These are phyloP conservation scores for Plagodis dolabraria DNA, from an alignment of 2,888 invertebrate species.

Conservation along the genomic window DNA sequence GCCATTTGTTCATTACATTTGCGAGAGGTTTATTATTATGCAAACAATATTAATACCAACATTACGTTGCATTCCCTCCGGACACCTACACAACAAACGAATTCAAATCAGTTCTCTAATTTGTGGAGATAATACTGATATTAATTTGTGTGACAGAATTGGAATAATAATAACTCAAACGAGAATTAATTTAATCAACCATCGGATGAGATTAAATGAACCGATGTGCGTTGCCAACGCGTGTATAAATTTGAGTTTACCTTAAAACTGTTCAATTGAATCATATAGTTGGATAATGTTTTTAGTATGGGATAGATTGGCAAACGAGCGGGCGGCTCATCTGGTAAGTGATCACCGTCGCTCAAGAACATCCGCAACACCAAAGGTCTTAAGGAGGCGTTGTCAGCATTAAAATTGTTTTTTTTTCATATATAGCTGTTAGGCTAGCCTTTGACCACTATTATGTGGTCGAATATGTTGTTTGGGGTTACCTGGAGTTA, in stretches of 20 bases:
- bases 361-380: too few species aligned
- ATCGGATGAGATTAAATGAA: constrained; percentile 50
- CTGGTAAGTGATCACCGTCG: too few species aligned
- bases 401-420: too few species aligned
- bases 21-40: constrained; percentile 6
- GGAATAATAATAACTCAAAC: constrained; percentile 37
- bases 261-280: constrained; percentile 48
- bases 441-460: too few species aligned
- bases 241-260: constrained; percentile 48
- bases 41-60: constrained; percentile 6
- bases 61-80: constrained; percentile 28
- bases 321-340: too few species aligned
- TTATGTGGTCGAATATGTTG: too few species aligned
- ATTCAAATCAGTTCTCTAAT: constrained; percentile 34
- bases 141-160: constrained; percentile 35
- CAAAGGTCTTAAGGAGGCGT: too few species aligned
- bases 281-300: constrained; percentile 23
- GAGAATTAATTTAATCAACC: constrained; percentile 50
- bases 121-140: constrained; percentile 40
- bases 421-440: too few species aligned
- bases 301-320: too few species aligned
- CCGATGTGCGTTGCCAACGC: constrained; percentile 42
- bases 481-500: too few species aligned
- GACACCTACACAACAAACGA: constrained; percentile 47
- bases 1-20: not conserved